Percentiles rank a stretch among this genome's conserved stretches.
These are phyloP conservation scores for Arvicanthis niloticus DNA, from an alignment of 2,113 vertebrate species.

Conservation along the genomic window DNA sequence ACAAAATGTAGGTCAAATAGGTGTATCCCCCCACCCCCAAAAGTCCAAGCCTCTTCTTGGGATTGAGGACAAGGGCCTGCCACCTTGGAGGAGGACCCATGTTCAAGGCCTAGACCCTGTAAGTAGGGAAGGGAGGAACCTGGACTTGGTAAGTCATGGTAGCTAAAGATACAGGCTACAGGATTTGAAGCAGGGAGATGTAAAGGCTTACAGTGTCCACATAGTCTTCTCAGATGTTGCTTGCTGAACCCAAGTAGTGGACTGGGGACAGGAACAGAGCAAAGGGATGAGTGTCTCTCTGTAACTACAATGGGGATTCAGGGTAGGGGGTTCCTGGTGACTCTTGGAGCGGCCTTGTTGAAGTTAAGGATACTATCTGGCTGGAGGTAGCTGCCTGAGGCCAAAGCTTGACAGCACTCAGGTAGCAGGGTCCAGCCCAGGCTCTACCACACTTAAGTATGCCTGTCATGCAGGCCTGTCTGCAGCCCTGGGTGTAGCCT, in stretches of 20 bases:
- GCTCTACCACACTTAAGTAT: slow-evolving; percentile 77
- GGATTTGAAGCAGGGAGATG: not conserved
- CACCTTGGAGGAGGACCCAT: not conserved
- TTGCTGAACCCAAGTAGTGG: not conserved
- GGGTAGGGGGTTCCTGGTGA: not conserved
- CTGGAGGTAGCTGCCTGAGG: slow-evolving; percentile 86
- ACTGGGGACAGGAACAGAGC: not conserved
- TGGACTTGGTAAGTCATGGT: not conserved
- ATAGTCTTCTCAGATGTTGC: not conserved
- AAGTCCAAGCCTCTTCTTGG: not conserved
- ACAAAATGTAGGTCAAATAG: not conserved
- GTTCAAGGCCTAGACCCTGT: not conserved
- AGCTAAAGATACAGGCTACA: not conserved
- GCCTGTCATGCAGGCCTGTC: slow-evolving; percentile 81
- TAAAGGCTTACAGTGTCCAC: not conserved
- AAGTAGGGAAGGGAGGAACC: not conserved
- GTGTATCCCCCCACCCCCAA: not conserved
- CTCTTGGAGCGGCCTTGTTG: slow-evolving; percentile 68
- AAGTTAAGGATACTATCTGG: slow-evolving; percentile 87
- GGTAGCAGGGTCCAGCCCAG: slow-evolving; percentile 79
- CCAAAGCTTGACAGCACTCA: slow-evolving; percentile 88
- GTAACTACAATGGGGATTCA: slow-evolving; percentile 54
- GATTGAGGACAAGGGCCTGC: not conserved
- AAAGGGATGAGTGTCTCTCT: slow-evolving; percentile 48
- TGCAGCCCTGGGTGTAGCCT: slow-evolving; percentile 86